These are phyloP conservation scores for Allygus modestus DNA, from an alignment of 2,888 invertebrate species.

Conservation along the genomic window DNA sequence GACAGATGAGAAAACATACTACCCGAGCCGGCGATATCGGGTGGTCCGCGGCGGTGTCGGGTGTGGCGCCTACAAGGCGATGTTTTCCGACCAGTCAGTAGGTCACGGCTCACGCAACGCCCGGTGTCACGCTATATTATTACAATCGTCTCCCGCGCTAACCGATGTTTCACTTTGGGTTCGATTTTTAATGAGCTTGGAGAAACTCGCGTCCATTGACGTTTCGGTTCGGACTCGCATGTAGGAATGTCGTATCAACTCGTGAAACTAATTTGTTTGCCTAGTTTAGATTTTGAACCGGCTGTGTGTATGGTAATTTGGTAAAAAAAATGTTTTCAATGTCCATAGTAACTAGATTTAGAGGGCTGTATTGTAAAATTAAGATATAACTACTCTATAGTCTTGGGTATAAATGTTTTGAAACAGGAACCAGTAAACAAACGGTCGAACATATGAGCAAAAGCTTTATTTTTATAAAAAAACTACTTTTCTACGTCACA, in stretches of 20 bases:
- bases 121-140: constrained; percentile 23
- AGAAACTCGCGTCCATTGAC: constrained; percentile 49
- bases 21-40: neutral
- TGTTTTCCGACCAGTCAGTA: constrained; percentile 32
- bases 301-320: too few species aligned
- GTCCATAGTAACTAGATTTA: too few species aligned
- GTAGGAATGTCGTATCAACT: constrained; percentile 19
- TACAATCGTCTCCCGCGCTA: constrained; percentile 47
- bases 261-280: neutral
- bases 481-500: too few species aligned
- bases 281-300: neutral
- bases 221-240: constrained; percentile 4
- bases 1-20: constrained; percentile 48
- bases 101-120: neutral
- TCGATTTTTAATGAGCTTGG: constrained; percentile 35
- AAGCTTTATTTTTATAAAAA: too few species aligned
- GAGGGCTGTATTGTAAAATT: too few species aligned
- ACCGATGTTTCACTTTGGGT: constrained; percentile 51
- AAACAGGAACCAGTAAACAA: too few species aligned
- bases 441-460: too few species aligned
- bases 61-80: constrained; percentile 37
- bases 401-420: too few species aligned
- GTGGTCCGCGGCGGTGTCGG: neutral
- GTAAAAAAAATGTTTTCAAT: too few species aligned
- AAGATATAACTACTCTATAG: too few species aligned